Conservation (phyloP, 1,140 invertebrate genomes). For the Drosophila auraria region DNA sequence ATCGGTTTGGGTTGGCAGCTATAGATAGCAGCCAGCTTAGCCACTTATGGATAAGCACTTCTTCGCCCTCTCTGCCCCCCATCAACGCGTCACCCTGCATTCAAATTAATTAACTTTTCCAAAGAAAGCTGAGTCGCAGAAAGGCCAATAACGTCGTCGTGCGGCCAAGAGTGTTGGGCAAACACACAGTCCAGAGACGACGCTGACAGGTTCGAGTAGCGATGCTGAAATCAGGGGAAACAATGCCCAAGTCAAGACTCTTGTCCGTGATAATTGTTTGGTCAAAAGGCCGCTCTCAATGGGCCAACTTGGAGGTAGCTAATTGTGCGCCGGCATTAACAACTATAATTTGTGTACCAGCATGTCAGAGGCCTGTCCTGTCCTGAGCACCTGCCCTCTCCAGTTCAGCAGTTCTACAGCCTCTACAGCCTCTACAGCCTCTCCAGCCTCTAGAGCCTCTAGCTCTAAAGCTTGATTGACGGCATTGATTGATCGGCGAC, state of each 20-base stretch:
- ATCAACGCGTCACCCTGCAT: not conserved
- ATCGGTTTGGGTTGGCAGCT: not conserved
- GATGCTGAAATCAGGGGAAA: constrained; percentile 2
- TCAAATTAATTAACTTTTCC: constrained; percentile 25
- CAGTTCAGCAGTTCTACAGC: not conserved
- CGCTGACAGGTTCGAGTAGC: constrained; percentile 41
- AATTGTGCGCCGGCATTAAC: constrained; percentile 23
- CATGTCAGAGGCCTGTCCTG: not conserved
- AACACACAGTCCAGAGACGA: constrained; percentile 25
- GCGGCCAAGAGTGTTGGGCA: constrained; percentile 27
- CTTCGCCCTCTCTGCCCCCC: no score
- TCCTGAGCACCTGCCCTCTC: not conserved
- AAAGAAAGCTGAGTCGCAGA: not conserved
- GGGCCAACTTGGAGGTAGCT: constrained; percentile 14
- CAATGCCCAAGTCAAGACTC: constrained; percentile 12
- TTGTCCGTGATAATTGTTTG: constrained; percentile 60
- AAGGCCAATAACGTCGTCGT: constrained; percentile 13
- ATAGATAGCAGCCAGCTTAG: constrained; percentile 14
- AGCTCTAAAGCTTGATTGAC: constrained; percentile 26
- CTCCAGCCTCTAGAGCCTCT: not conserved
- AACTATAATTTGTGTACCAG: constrained; percentile 5
- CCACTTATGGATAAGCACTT: constrained; percentile 6
- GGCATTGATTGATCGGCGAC: constrained; percentile 46
- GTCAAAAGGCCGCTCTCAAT: constrained; percentile 27
- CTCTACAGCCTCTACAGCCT: not conserved